Percentiles rank a stretch among this genome's conserved stretches.
phyloP scores from a whole-genome alignment of 2,888 invertebrate species.

The Apocheima hispidaria region DNA sequence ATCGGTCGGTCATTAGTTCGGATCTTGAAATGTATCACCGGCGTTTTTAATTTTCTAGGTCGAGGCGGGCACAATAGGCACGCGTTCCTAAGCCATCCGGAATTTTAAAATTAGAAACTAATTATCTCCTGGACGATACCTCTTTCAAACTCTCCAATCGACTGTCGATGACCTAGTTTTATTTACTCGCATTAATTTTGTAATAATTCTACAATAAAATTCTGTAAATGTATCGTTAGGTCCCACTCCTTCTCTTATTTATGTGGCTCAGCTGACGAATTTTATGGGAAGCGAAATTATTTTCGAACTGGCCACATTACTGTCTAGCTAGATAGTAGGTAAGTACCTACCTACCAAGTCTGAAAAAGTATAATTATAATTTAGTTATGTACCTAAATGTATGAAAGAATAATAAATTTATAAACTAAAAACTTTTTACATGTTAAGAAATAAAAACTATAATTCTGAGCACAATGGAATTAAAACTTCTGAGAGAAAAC shows the following conservation, averaged over 20 bases:
- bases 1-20: constrained; percentile 75
- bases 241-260: constrained; percentile 38
- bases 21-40: constrained; percentile 42
- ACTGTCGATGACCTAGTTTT: constrained; percentile 25
- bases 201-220: constrained; percentile 38
- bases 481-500: too few relatives aligned
- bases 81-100: constrained; percentile 19
- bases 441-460: too few relatives aligned
- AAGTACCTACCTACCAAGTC: constrained; percentile 3
- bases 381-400: too few relatives aligned
- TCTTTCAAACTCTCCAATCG: constrained; percentile 25
- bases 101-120: constrained; percentile 43
- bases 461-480: too few relatives aligned
- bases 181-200: constrained; percentile 25
- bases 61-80: constrained; percentile 43
- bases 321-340: constrained; percentile 6
- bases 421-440: too few relatives aligned
- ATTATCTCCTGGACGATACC: constrained; percentile 33
- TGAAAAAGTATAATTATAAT: constrained; percentile 31
- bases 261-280: constrained; percentile 42
- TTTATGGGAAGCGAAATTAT: constrained; percentile 38
- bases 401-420: too few relatives aligned
- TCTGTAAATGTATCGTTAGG: constrained; percentile 29
- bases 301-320: constrained; percentile 33
- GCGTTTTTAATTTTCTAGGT: constrained; percentile 54